Conservation (phyloP, 2,797 vertebrate genomes). For the Erithacus rubecula region DNA sequence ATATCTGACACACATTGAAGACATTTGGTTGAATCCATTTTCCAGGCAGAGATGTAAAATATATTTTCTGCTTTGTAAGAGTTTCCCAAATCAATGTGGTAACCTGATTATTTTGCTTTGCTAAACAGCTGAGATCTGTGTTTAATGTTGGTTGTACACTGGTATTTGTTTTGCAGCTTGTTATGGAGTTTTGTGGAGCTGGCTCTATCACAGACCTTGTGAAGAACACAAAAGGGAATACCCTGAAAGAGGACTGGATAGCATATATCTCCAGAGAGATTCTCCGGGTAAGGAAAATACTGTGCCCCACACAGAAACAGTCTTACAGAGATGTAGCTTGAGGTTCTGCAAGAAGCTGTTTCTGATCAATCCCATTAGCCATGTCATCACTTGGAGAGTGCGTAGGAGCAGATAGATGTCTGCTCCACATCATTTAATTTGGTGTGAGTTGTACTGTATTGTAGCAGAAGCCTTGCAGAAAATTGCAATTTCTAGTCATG, state of each 20-base stretch:
- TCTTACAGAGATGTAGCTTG: not conserved
- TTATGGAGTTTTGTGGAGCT: conserved; percentile 99
- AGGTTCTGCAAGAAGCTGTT: conserved; percentile 25
- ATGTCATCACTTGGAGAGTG: not conserved
- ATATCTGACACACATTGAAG: conserved; percentile 23
- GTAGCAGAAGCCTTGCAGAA: conserved; percentile 22
- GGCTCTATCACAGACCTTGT: conserved; percentile 98
- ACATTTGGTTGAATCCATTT: conserved; percentile 30
- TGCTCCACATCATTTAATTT: not conserved
- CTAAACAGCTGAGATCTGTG: not conserved
- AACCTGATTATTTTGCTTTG: not conserved
- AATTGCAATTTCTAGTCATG: not conserved
- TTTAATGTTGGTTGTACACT: not conserved
- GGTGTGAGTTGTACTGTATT: not conserved
- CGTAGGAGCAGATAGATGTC: not conserved
- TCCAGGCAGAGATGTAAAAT: not conserved
- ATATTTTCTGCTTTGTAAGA: not conserved
- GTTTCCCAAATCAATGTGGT: not conserved
- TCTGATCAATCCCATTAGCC: not conserved
- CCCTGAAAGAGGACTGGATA: conserved; percentile 98
- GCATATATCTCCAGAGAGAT: conserved; percentile 98
- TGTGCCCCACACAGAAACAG: not conserved
- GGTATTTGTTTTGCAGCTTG: conserved; percentile 81
- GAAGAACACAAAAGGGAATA: conserved; percentile 98
- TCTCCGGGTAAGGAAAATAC: conserved; percentile 83